A percentile compares a stretch with the other conserved stretches of the same genome.
Evolutionary conservation across 2,113 vertebrate species (phyloP).

Genomic region (Macheiramphus alcinus): DNA sequence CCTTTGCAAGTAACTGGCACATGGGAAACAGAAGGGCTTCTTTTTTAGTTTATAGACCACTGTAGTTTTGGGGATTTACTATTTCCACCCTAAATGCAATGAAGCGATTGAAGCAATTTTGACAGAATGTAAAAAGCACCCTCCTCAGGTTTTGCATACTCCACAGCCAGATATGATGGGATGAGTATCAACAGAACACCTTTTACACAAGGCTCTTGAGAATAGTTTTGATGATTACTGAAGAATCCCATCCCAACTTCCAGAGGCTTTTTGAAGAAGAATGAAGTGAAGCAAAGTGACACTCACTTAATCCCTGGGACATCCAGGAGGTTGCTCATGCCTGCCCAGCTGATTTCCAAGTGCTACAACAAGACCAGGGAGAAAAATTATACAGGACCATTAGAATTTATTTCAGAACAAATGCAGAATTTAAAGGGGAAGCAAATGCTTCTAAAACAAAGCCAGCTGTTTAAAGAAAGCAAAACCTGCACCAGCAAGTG

Average conservation of each 20-base stretch:
- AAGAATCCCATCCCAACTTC: neutral
- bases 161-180: neutral
- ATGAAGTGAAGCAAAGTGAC: neutral
- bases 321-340: slow-evolving; percentile 90
- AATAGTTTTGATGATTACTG: neutral
- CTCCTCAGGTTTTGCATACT: neutral
- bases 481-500: neutral
- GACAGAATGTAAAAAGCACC: neutral
- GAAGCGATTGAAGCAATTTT: neutral
- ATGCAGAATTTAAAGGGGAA: neutral
- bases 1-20: neutral
- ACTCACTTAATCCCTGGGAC: slow-evolving; percentile 87
- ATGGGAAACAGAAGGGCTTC: neutral
- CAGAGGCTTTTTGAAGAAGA: neutral
- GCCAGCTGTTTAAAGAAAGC: neutral
- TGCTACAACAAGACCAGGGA: slow-evolving; percentile 50
- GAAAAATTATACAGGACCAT: neutral
- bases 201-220: neutral
- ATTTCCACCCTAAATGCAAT: neutral
- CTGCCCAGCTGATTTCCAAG: slow-evolving; percentile 92
- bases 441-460: neutral
- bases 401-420: neutral
- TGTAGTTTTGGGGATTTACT: neutral
- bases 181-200: neutral
- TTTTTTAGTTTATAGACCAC: neutral